Conservation (phyloP, 2,797 vertebrate genomes). For the Loris lydekkerianus region DNA sequence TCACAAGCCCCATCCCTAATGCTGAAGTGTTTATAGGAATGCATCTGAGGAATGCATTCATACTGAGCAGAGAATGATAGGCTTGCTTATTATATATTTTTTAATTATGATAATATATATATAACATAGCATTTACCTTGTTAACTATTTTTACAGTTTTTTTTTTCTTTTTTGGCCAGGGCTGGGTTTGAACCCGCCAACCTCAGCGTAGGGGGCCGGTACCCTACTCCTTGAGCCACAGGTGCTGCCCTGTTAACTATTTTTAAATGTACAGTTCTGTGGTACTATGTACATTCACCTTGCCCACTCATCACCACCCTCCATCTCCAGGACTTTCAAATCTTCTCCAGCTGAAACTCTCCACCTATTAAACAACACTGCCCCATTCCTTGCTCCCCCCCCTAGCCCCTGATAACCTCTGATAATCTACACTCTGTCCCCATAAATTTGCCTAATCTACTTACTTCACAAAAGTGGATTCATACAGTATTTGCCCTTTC, state of each 20-base stretch:
- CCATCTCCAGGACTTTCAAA: neutral
- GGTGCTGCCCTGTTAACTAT: neutral
- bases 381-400: neutral
- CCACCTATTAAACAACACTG: neutral
- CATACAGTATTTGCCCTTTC: neutral
- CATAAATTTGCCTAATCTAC: neutral
- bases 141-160: neutral
- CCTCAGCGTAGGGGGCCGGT: no score
- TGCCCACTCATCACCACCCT: neutral
- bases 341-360: neutral
- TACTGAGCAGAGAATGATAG: neutral
- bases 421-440: neutral
- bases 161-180: no score
- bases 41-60: neutral
- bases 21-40: neutral
- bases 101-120: neutral
- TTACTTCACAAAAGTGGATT: neutral
- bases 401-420: neutral
- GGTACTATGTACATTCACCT: neutral
- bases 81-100: neutral
- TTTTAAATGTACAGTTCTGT: neutral
- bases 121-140: neutral
- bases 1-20: neutral
- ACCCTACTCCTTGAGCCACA: no score
- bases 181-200: no score